Evolutionary conservation across 2,888 invertebrate species (phyloP).

Genomic region (Brachyptera putata): DNA sequence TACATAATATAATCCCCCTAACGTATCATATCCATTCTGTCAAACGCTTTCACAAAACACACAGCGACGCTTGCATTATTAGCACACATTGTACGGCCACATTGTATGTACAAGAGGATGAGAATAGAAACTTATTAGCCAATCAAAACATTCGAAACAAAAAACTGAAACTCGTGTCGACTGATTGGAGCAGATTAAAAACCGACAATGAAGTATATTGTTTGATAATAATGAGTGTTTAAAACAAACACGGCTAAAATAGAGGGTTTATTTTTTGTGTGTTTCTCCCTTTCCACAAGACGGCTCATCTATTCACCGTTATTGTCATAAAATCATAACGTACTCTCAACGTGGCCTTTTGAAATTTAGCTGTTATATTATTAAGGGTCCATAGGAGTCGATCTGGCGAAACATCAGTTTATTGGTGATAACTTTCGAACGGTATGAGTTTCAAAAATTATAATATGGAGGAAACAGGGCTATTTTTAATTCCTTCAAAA

Average conservation of each 20-base stretch:
- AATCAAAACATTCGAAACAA: constrained; percentile 20
- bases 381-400: too few species aligned
- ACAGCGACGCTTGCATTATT: background rate
- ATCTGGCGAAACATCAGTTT: too few species aligned
- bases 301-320: background rate
- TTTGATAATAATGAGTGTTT: constrained; percentile 23
- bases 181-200: constrained; percentile 12
- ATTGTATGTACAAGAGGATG: constrained; percentile 19
- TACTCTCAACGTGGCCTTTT: too few species aligned
- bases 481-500: too few species aligned
- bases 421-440: background rate
- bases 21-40: constrained; percentile 2
- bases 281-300: background rate
- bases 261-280: background rate
- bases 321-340: background rate
- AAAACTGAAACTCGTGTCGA: background rate
- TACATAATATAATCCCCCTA: background rate
- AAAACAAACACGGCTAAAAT: constrained; percentile 21
- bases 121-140: constrained; percentile 18
- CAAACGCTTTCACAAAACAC: background rate
- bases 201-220: background rate
- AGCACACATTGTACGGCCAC: background rate
- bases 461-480: too few species aligned
- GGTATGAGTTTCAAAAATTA: too few species aligned
- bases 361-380: background rate